Percentiles rank a stretch among this genome's conserved stretches.
Evolutionary conservation across 2,113 vertebrate genomes (phyloP).

Genomic region (Macquaria australasica): DNA sequence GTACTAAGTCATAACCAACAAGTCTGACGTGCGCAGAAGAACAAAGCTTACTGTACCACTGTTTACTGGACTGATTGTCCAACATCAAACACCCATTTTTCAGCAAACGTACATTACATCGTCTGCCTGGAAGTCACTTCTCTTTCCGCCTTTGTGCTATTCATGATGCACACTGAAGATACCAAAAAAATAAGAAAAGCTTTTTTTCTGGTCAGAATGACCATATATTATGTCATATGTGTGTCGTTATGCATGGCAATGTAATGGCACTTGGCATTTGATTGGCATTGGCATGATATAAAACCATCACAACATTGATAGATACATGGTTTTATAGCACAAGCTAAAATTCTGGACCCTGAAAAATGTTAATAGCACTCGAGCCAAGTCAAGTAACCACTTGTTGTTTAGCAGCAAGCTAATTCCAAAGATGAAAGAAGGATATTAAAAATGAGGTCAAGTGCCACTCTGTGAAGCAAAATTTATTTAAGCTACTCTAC

Average conservation of each 20-base stretch:
- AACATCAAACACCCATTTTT: background rate
- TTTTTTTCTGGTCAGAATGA: too few relatives aligned
- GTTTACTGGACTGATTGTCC: background rate
- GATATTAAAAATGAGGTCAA: background rate
- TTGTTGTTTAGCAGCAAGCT: background rate
- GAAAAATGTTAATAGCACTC: too few relatives aligned
- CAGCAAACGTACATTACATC: background rate
- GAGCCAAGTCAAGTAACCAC: too few relatives aligned
- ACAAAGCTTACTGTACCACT: background rate
- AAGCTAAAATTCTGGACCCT: too few relatives aligned
- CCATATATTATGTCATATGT: too few relatives aligned
- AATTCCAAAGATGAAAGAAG: background rate
- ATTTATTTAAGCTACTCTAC: background rate
- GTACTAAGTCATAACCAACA: background rate
- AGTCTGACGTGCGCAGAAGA: background rate
- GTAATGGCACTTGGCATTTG: background rate
- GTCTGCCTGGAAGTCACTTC: background rate
- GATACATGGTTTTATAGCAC: too few relatives aligned
- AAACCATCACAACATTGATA: background rate
- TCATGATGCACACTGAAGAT: background rate
- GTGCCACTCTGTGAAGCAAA: background rate
- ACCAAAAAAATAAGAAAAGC: too few relatives aligned
- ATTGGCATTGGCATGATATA: background rate
- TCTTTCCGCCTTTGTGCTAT: background rate
- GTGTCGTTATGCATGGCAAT: background rate